A percentile compares a stretch with the other conserved stretches of the same genome.
Evolutionary conservation across 2,797 vertebrate genomes (phyloP).

Genomic region (Siniperca obscura): DNA sequence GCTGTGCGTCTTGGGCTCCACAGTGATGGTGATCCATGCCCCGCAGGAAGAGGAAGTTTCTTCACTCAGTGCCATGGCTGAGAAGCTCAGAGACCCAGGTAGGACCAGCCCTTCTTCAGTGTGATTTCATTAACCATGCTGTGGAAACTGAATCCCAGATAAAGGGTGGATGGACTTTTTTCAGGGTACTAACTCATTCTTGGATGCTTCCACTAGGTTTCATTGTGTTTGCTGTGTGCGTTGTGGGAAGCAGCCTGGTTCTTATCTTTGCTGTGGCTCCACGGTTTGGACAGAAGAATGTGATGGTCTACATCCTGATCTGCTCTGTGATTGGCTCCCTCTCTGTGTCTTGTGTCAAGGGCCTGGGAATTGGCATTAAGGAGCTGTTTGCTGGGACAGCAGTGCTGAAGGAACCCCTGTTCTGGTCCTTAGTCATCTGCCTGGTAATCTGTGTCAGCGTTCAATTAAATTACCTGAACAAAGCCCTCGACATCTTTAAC

Average conservation of each 20-base stretch:
- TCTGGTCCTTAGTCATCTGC: conserved; percentile 87
- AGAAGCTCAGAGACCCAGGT: conserved; percentile 91
- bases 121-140: conserved; percentile 43
- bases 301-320: conserved; percentile 90
- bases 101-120: conserved; percentile 21
- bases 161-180: conserved; percentile 12
- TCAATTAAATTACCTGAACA: conserved; percentile 92
- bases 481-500: conserved; percentile 90
- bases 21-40: conserved; percentile 91
- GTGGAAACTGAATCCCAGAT: conserved; percentile 39
- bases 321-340: conserved; percentile 90
- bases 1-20: conserved; percentile 89
- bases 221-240: conserved; percentile 86
- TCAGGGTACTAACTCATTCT: conserved; percentile 62
- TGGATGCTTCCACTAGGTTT: conserved; percentile 83
- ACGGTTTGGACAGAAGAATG: conserved; percentile 88
- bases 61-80: conserved; percentile 87
- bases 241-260: conserved; percentile 87
- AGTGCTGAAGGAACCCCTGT: conserved; percentile 87
- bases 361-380: conserved; percentile 90
- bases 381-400: conserved; percentile 86
- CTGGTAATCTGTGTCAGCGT: conserved; percentile 87
- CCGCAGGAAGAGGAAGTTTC: conserved; percentile 89
- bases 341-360: conserved; percentile 90
- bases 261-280: conserved; percentile 89